Percentiles rank a stretch among this genome's conserved stretches.
These are phyloP conservation scores for Ips nitidus DNA, from an alignment of 1,140 invertebrate species.

Conservation along the genomic window DNA sequence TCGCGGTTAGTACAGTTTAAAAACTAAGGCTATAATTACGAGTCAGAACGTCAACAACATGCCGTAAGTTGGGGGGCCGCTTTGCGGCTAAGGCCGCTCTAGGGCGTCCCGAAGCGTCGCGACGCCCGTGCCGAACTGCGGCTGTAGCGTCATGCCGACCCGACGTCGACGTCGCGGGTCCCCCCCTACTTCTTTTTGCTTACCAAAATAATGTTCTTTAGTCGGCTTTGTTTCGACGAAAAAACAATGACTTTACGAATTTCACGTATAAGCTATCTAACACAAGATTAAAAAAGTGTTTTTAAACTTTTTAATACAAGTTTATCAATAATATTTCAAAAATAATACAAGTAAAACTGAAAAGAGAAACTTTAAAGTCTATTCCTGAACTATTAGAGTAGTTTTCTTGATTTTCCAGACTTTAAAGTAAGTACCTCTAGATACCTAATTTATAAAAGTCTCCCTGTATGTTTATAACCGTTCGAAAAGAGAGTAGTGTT, in stretches of 20 bases:
- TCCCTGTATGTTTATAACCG: too few relatives aligned
- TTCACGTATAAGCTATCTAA: not conserved
- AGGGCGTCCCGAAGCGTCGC: conserved; percentile 20
- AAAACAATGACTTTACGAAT: conserved; percentile 1
- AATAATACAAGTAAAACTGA: too few relatives aligned
- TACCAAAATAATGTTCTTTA: conserved; percentile 21
- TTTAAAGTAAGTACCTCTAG: too few relatives aligned
- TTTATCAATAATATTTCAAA: too few relatives aligned
- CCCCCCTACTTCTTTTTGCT: conserved; percentile 7
- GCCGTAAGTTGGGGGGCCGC: conserved; percentile 12
- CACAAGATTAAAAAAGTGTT: too few relatives aligned
- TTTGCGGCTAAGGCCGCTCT: conserved; percentile 10
- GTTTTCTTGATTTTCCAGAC: too few relatives aligned
- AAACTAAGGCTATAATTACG: conserved; percentile 21
- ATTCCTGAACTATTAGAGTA: too few relatives aligned
- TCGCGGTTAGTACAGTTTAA: conserved; percentile 24
- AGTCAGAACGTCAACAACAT: conserved; percentile 12
- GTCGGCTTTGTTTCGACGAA: conserved; percentile 11
- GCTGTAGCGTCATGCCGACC: conserved; percentile 23
- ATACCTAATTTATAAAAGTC: too few relatives aligned
- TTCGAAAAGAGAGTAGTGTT: too few relatives aligned
- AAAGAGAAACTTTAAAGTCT: too few relatives aligned
- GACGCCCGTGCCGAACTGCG: conserved; percentile 25
- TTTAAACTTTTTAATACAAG: too few relatives aligned
- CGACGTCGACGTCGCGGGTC: conserved; percentile 9